Evolutionary conservation across 2,113 vertebrate species (phyloP).

Genomic region (Isurus oxyrinchus): DNA sequence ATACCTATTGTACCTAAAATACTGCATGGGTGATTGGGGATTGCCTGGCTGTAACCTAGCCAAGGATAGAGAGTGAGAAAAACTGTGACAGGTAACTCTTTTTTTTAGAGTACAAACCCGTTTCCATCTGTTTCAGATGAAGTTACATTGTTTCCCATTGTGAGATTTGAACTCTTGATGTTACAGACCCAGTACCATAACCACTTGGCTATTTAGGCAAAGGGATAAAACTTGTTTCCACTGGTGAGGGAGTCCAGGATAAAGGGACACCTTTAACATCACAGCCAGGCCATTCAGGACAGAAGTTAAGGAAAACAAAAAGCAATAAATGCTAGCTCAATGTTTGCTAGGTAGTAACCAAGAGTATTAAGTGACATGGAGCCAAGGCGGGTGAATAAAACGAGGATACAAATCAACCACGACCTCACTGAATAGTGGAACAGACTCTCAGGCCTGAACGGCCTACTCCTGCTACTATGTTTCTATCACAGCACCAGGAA

Average conservation of each 20-base stretch:
- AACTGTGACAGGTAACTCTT: background rate
- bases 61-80: background rate
- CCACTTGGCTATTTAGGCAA: too few species aligned
- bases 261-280: background rate
- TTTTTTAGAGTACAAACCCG: too few species aligned
- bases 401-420: background rate
- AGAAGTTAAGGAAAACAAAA: background rate
- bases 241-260: background rate
- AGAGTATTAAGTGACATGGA: background rate
- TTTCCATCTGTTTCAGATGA: too few species aligned
- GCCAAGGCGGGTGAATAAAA: background rate
- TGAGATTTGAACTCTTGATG: too few species aligned
- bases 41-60: background rate
- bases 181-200: too few species aligned
- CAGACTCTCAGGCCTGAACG: background rate
- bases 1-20: background rate
- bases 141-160: too few species aligned
- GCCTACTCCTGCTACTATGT: background rate
- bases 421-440: background rate
- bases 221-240: background rate
- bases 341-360: background rate
- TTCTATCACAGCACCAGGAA: background rate
- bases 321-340: background rate
- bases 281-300: background rate
- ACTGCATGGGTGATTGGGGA: background rate